phyloP scores from a whole-genome alignment of 2,113 vertebrate species.

The Ailuropoda melanoleuca region DNA sequence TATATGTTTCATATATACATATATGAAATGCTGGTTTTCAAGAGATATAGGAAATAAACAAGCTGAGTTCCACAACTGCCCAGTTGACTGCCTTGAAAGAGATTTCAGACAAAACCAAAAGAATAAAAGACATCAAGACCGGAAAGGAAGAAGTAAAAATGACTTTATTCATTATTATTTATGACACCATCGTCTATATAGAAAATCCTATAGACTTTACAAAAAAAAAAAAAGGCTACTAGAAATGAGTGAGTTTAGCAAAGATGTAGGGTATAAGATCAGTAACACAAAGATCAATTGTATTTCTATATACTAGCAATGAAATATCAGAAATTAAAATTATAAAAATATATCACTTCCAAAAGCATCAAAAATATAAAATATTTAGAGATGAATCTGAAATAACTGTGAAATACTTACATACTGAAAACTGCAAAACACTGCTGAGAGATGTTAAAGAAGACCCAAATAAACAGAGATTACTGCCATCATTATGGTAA shows the following conservation, averaged over 20 bases:
- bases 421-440: not conserved
- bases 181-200: not conserved
- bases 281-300: not conserved
- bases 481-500: not conserved
- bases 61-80: not conserved
- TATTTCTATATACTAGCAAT: not conserved
- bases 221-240: not conserved
- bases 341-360: not conserved
- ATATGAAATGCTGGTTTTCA: not conserved
- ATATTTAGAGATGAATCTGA: not conserved
- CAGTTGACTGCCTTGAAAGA: not conserved
- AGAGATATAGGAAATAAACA: not conserved
- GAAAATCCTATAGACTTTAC: not conserved
- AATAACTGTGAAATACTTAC: not conserved
- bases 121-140: not conserved
- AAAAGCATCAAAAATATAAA: not conserved
- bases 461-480: not conserved
- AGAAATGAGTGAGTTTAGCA: conserved; percentile 3
- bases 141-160: not conserved
- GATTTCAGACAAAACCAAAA: not conserved
- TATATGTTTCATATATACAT: not conserved
- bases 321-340: conserved; percentile 3
- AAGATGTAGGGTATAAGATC: not conserved
- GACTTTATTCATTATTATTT: not conserved
- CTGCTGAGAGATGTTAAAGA: not conserved